Evolutionary conservation across 2,888 invertebrate genomes (phyloP), one percentile per base, ranked within the genome.

Genomic region (Zygaena filipendulae): DNA sequence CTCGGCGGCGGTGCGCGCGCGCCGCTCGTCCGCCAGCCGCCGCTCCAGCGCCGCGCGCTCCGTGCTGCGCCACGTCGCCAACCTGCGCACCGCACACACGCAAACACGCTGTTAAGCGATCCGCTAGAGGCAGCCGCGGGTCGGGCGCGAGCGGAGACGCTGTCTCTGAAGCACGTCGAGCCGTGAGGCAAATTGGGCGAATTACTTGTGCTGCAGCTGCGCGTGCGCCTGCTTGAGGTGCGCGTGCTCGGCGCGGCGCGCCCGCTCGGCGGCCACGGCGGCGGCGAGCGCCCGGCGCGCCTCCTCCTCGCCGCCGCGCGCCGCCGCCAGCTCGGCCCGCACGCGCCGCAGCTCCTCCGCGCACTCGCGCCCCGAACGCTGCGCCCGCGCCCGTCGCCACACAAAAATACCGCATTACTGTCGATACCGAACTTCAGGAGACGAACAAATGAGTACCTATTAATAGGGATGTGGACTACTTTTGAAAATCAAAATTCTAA

Each of bases 221-320:
- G 95, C 94, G 60, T 94, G 89, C 56, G 93, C 92, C 56, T 91
- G 88, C 70, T 91, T 91, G 59, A 94, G 84, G 51, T 88, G 87
- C 32, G 83, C 79, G 50, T 91, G 81, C 64, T 95, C 92, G 45
- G 87, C 55, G 33, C 59, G 52, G 5, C 67, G 58, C 42, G 52
- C 57, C 2, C 66, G 52, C 36, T 70, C 71, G 12, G 57, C 58
- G 24, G 67, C 66, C 10, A 52, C 56, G 24, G 56, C 51, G 21
- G 60, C 61, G 2, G 59, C 59, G 7, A 70, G 59, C 33, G 63
- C 62, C n/a, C 84, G 81, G 41, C 88, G 84, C 40, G 95, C 82
- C 54, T 95, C 95, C 54, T 90, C 90, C 40, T 91, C 82, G 47
- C 90, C 88, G 29, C 81, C 68, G 54, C 90, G 88, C 51, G 91